Percentiles rank a stretch among this genome's conserved stretches.
These are phyloP conservation scores for Matsumyia berberina DNA, from an alignment of 2,888 invertebrate genomes.

Conservation along the genomic window DNA sequence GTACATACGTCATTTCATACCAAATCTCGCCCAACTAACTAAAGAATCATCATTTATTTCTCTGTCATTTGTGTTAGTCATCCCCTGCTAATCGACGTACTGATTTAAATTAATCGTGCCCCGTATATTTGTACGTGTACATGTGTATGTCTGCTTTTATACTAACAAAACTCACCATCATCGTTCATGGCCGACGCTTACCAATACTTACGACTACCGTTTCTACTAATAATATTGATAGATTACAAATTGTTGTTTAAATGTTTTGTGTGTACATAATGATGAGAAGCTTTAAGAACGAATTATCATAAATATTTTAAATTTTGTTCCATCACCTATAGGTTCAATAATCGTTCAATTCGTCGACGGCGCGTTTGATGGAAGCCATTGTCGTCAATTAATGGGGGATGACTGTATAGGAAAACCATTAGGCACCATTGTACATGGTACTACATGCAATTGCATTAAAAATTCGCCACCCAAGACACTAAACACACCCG, in stretches of 20 bases:
- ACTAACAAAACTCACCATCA: constrained; percentile 46
- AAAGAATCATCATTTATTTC: constrained; percentile 43
- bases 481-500: constrained; percentile 48
- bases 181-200: constrained; percentile 36
- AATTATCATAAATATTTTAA: constrained; percentile 65
- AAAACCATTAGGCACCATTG: constrained; percentile 68
- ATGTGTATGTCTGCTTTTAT: constrained; percentile 12
- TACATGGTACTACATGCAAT: constrained; percentile 58
- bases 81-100: constrained; percentile 38
- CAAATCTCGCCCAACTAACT: constrained; percentile 18
- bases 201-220: constrained; percentile 22
- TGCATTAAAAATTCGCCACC: constrained; percentile 62
- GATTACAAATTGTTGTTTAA: constrained; percentile 40
- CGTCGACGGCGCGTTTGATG: constrained; percentile 63
- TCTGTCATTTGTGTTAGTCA: constrained; percentile 66
- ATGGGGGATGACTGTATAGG: constrained; percentile 66
- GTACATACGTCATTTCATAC: neutral
- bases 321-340: constrained; percentile 73
- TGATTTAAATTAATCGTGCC: constrained; percentile 45
- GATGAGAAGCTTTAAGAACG: constrained; percentile 49
- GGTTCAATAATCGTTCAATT: constrained; percentile 64
- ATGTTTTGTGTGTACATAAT: constrained; percentile 54
- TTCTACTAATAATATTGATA: constrained; percentile 30
- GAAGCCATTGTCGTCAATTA: constrained; percentile 62
- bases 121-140: constrained; percentile 9